Conservation (phyloP, 2,888 invertebrate species). For the Melanotus villosus region DNA sequence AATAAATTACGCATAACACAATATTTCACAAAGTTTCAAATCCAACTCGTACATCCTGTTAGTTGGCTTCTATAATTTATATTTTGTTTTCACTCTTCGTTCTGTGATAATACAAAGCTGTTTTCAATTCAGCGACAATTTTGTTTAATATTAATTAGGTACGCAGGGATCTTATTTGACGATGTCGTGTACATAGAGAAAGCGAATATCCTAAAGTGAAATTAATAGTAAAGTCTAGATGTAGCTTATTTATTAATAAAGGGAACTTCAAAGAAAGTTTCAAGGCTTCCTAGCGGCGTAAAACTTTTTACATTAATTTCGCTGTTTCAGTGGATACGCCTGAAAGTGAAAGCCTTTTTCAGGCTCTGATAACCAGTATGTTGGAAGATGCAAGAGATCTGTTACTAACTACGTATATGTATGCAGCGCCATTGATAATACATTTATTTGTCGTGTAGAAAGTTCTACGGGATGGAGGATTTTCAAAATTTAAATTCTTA, state of each 20-base stretch:
- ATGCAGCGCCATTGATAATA: too few relatives aligned
- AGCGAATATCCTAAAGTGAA: background rate
- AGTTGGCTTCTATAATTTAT: too few relatives aligned
- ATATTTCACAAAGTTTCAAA: too few relatives aligned
- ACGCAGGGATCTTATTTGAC: background rate
- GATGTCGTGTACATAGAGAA: background rate
- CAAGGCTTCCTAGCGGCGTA: conserved; percentile 31
- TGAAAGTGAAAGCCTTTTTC: conserved; percentile 28
- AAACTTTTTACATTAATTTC: conserved; percentile 41
- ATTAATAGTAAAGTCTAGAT: conserved; percentile 13
- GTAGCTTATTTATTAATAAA: conserved; percentile 31
- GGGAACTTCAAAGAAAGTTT: conserved; percentile 38
- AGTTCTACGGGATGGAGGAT: too few relatives aligned
- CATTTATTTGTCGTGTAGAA: too few relatives aligned
- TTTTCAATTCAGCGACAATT: background rate
- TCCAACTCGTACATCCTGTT: too few relatives aligned
- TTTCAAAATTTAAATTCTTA: too few relatives aligned
- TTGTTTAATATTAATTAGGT: background rate
- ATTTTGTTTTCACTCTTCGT: background rate
- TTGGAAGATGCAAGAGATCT: background rate
- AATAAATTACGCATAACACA: too few relatives aligned
- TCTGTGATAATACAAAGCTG: background rate
- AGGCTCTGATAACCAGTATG: background rate
- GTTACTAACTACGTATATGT: too few relatives aligned
- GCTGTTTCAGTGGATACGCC: conserved; percentile 15